Base-by-base conservation (phyloP, 2,113 vertebrate genomes). In the Etia nguti region DNA sequence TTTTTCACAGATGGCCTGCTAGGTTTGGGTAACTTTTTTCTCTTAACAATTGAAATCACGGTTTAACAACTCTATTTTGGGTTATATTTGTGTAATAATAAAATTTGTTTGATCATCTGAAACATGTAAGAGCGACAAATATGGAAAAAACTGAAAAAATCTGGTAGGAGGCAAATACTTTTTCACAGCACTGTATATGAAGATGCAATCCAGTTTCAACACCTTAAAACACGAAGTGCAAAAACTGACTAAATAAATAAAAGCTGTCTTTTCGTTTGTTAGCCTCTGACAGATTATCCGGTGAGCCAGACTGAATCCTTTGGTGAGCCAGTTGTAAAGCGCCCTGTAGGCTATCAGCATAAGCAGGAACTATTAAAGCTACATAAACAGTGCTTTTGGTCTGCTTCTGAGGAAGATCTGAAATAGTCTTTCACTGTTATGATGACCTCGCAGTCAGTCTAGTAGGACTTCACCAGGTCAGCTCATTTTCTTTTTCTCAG, bases 401-500 rank as follows among this genome's bases (percentile, higher is more conserved):
- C 80, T 8, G 34, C 41, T 80, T 9, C 12, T 31, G 18, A 79
- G 6, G 10, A 77, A 16, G 34, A 26, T 38, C 10, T 62, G 3
- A 80, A 46, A 56, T 86, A 50, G 11, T 57, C 10, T 80, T 79
- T 83, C n/a, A 59, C 34, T 70, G 83, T 57, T 68, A 20, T 12
- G 73, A 85, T 68, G 62, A 85, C 79, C 59, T 77, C 46, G n/a
- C 29, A 54, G 15, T 16, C 43, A 29, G 10, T 52, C 46, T 52
- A 52, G 46, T 13, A 77, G 73, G 73, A 77, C 46, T 60, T 22
- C 54, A 52, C 13, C 55, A 50, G 56, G 85, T 84, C 56, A 29
- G 36, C 46, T 57, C 6, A 43, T 68, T 54, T 85, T 52, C 24
- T 81, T 83, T 77, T 52, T n/a, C 50, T 56, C 54, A 81, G 65